Evolutionary conservation across 2,888 invertebrate species (phyloP).

Genomic region (Loripinus fragilis): DNA sequence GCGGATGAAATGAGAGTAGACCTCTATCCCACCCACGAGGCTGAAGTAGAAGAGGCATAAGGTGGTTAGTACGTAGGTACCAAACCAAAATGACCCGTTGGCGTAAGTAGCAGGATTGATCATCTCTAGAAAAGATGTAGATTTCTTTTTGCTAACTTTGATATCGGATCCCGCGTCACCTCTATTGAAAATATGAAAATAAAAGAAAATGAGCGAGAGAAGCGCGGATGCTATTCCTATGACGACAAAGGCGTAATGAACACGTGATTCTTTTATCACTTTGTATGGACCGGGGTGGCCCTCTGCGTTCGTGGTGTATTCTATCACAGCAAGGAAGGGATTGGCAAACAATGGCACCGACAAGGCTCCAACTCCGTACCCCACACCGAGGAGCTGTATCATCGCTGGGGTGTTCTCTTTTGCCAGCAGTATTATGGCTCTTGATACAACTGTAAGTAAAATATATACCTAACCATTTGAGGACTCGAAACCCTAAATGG

Average conservation of each 20-base stretch:
- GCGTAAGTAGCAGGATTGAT: conserved; percentile 45
- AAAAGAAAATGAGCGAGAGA: conserved; percentile 27
- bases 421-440: not conserved
- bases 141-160: not conserved
- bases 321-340: conserved; percentile 20
- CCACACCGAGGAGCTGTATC: conserved; percentile 10
- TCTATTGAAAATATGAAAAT: conserved; percentile 8
- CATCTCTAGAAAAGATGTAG: conserved; percentile 32
- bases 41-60: conserved; percentile 27
- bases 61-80: conserved; percentile 23
- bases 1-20: conserved; percentile 32
- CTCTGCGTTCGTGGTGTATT: not conserved
- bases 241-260: conserved; percentile 25
- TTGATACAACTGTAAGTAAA: too few species aligned
- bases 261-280: conserved; percentile 26
- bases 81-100: conserved; percentile 26
- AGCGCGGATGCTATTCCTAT: conserved; percentile 25
- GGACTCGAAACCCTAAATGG: too few species aligned
- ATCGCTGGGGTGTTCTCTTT: not conserved
- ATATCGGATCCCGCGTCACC: not conserved
- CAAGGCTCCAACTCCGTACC: conserved; percentile 21
- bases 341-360: conserved; percentile 19
- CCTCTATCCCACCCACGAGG: conserved; percentile 28
- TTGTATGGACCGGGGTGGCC: not conserved
- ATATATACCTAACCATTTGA: too few species aligned